Conservation (phyloP, 2,113 vertebrate species). For the Daubentonia madagascariensis region DNA sequence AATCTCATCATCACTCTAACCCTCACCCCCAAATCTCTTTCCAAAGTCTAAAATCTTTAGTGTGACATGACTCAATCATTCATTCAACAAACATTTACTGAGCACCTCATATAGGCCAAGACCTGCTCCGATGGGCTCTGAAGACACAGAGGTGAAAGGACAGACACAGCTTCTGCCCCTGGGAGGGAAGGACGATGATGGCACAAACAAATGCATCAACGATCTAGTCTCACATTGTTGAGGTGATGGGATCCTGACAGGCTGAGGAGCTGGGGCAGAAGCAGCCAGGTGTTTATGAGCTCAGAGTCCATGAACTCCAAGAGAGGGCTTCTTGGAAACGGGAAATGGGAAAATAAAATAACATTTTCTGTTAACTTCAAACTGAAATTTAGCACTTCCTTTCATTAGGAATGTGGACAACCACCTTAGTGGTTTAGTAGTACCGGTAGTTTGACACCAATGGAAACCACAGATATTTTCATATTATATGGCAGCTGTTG, state of each 20-base stretch:
- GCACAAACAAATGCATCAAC: too few relatives aligned
- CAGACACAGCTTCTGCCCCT: background rate
- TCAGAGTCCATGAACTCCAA: background rate
- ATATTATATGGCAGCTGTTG: background rate
- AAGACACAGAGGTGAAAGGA: background rate
- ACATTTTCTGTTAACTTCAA: background rate
- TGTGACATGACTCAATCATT: background rate
- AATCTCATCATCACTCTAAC: background rate
- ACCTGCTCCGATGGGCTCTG: background rate
- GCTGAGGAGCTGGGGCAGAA: rapidly evolving
- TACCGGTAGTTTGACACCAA: background rate
- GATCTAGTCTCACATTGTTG: background rate
- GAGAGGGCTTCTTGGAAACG: background rate
- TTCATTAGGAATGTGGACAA: background rate
- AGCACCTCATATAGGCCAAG: background rate
- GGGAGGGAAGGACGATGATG: background rate
- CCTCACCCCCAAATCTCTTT: background rate
- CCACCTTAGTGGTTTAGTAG: background rate
- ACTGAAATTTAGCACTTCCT: background rate
- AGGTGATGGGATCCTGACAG: background rate
- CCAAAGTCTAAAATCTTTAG: background rate
- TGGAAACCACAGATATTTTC: background rate
- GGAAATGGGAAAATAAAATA: background rate
- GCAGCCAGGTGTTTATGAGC: background rate
- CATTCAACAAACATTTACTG: background rate